Conservation (phyloP, 2,888 invertebrate genomes). For the Priocnemis perturbator region DNA sequence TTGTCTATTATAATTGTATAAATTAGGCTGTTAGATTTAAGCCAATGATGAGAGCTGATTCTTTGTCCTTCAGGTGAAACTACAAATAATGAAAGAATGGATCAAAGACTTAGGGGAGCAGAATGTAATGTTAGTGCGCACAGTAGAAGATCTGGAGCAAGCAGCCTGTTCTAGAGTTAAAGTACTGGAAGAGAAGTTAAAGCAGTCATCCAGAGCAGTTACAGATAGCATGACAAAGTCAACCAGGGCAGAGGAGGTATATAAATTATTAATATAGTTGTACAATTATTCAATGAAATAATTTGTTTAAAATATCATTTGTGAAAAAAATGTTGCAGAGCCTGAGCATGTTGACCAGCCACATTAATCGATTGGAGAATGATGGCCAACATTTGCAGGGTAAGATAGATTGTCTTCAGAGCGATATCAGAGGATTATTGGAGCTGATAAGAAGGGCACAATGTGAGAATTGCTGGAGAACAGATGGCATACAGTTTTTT, state of each 20-base stretch:
- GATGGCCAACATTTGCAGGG: conserved; percentile 72
- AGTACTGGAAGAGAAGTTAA: conserved; percentile 77
- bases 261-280: neutral
- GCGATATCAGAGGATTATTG: conserved; percentile 77
- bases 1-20: too few relatives aligned
- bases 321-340: conserved; percentile 50
- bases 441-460: conserved; percentile 77
- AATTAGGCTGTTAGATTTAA: too few relatives aligned
- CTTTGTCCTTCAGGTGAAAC: conserved; percentile 78
- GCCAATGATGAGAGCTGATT: conserved; percentile 7
- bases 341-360: conserved; percentile 60
- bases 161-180: conserved; percentile 80
- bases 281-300: neutral
- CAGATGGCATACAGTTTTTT: conserved; percentile 77
- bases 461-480: conserved; percentile 76
- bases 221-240: conserved; percentile 63
- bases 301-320: neutral
- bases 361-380: conserved; percentile 58
- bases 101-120: conserved; percentile 82
- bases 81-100: conserved; percentile 81
- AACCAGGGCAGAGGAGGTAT: conserved; percentile 63
- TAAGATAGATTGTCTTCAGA: conserved; percentile 76
- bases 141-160: conserved; percentile 82
- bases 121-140: conserved; percentile 81
- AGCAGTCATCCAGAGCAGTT: conserved; percentile 73